phyloP scores from a whole-genome alignment of 2,797 vertebrate genomes.

The Catostomus latipinnis region DNA sequence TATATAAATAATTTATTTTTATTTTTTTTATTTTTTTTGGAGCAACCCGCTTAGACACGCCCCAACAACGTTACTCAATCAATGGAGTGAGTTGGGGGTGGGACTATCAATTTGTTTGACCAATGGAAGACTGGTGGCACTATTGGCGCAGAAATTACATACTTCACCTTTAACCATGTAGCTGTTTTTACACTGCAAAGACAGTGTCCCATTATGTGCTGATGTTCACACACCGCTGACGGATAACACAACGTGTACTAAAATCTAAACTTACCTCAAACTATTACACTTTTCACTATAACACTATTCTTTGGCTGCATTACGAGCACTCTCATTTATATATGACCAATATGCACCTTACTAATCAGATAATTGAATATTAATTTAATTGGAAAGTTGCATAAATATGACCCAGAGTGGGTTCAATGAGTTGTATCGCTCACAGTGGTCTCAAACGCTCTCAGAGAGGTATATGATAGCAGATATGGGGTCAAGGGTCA shows the following conservation, averaged over 20 bases:
- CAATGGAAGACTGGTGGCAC: too few relatives aligned
- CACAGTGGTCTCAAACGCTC: neutral
- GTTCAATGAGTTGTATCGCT: neutral
- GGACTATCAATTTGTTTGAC: too few relatives aligned
- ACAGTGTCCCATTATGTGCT: neutral
- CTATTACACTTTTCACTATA: too few relatives aligned
- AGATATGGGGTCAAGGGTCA: constrained; percentile 9
- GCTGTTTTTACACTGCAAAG: too few relatives aligned
- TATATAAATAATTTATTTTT: too few relatives aligned
- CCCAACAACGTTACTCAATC: too few relatives aligned
- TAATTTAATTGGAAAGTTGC: neutral
- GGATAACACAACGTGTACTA: neutral
- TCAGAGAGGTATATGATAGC: neutral
- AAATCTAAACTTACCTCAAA: neutral
- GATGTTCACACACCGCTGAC: neutral
- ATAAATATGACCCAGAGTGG: neutral
- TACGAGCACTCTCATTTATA: neutral
- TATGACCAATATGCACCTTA: neutral
- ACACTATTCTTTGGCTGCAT: neutral
- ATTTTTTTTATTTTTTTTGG: too few relatives aligned
- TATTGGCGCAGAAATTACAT: too few relatives aligned
- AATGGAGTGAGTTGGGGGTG: too few relatives aligned
- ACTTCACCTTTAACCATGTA: too few relatives aligned
- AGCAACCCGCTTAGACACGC: too few relatives aligned
- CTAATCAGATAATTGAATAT: neutral